Evolutionary conservation across 2,888 invertebrate species (phyloP), one percentile per base, ranked within the genome.

Genomic region (Cataglyphis rosenhaueri): DNA sequence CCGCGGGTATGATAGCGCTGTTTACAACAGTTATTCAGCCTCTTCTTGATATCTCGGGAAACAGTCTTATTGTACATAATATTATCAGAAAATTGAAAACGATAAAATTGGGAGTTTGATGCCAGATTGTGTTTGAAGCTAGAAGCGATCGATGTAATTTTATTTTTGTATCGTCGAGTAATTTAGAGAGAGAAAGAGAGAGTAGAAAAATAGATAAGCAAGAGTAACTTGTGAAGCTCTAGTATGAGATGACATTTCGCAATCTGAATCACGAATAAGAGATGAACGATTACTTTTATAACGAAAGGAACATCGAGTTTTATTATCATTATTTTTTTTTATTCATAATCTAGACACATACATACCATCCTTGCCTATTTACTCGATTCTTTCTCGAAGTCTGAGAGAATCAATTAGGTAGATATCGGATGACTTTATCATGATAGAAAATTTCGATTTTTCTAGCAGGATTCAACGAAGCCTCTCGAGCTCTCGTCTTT

Each of bases 401-500:
- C 25, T 35, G 18, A 12, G 18, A 55, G 29, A 55, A 76, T 66
- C 38, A 52, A 75, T 41, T 41, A 15, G 70, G 18, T 74, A 61
- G 32, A 52, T 21, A 35, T 18, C 15, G 41, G 15, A 41, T 64
- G 12, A 10, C 21, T 29, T 75, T 55, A 35, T 66, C 66, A 21
- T 3, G 70, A 41, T 15, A 12, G 59, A 70, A 78, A 59, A 41
- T 44, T 70, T 12, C 29, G 44, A 15, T 18, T 18, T 25, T 29
- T 35, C 38, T 32, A 29, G 25, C 38, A 52, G 57, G 41, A 82
- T 71, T 74, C 38, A 41, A 29, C 83, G 68, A 68, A n/a, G n/a
- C 52, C n/a, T 29, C 25, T 85, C 88, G 87, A 85, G 87, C 89
- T 90, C 88, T 92, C 94, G 92, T 92, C 94, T 94, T 94, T 94